Evolutionary conservation across 2,888 invertebrate species (phyloP).

Genomic region (Ditula angustiorana): DNA sequence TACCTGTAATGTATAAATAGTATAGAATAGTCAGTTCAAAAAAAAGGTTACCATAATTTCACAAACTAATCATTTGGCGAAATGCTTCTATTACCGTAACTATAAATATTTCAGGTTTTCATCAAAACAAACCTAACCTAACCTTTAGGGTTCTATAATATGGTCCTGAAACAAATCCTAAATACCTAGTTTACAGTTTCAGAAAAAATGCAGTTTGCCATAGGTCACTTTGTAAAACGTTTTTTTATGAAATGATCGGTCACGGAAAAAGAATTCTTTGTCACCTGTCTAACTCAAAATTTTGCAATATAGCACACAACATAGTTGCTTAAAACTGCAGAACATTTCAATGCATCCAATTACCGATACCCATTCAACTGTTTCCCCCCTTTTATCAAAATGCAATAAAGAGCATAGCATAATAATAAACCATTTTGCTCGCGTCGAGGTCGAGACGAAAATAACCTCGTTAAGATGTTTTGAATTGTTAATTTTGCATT

Average conservation of each 20-base stretch:
- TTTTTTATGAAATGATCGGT: background rate
- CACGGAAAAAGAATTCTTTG: background rate
- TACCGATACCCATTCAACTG: background rate
- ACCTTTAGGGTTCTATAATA: too few relatives aligned
- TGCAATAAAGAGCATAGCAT: slow-evolving; percentile 7
- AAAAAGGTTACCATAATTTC: too few relatives aligned
- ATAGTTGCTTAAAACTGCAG: background rate
- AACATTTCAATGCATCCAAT: background rate
- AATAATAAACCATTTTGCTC: slow-evolving; percentile 2
- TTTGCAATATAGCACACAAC: background rate
- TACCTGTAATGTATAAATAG: too few relatives aligned
- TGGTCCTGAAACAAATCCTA: too few relatives aligned
- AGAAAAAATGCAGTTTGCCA: too few relatives aligned
- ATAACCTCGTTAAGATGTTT: slow-evolving; percentile 4
- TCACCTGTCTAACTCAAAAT: background rate
- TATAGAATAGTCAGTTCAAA: too few relatives aligned
- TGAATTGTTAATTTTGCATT: slow-evolving; percentile 19
- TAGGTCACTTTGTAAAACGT: too few relatives aligned
- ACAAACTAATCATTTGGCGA: too few relatives aligned
- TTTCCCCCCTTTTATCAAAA: slow-evolving; percentile 8
- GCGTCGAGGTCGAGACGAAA: slow-evolving; percentile 3
- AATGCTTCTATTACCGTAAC: too few relatives aligned
- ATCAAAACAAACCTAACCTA: too few relatives aligned
- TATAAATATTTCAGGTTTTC: too few relatives aligned
- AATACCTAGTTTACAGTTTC: too few relatives aligned